Evolutionary conservation across 2,113 vertebrate species (phyloP), one percentile per base, ranked within the genome.

Genomic region (Plotosus lineatus): DNA sequence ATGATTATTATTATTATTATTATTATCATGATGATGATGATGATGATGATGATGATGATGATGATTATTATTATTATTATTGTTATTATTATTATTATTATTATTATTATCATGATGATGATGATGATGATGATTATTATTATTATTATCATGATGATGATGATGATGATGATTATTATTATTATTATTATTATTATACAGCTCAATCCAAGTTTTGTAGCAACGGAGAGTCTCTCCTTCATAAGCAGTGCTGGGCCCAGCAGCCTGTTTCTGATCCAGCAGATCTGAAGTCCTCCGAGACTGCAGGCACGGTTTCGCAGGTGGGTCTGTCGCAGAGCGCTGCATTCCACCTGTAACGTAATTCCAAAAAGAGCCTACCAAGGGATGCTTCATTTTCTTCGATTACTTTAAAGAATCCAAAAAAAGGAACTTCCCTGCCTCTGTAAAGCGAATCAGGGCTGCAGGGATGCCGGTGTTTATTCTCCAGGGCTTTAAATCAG

Each of bases 361-460:
- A 78, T 78, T 77, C 65, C 78, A 44, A 71, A 40, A 85, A 69
- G 69, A 48, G 38, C 36, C 36, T 56, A 75, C 74, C 60, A 44
- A 42, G 83, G 75, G 75, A 81, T 78, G 77, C 71, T 85, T 82
- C 81, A 83, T 85, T 71, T 85, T 83, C 85, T 83, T 74, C 61
- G 58, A 81, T 80, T 80, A 76, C 77, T 69, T 61, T 83, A 75
- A 85, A 86, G 60, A 21, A 44, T 19, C n/a, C 40, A 6, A 80
- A 77, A 69, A 73, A 83, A 80, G 83, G 78, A 48, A 77, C 17
- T 46, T 72, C 53, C 28, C 44, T 36, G 44, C 58, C 65, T 76
- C 53, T 77, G 65, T 80, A 85, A 69, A 84, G 74, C 66, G 66
- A 78, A 69, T 68, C 53, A 79, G 65, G 74, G 65, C 69, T 12